These are phyloP conservation scores for Perccottus glenii DNA, from an alignment of 2,113 vertebrate genomes.

Conservation along the genomic window DNA sequence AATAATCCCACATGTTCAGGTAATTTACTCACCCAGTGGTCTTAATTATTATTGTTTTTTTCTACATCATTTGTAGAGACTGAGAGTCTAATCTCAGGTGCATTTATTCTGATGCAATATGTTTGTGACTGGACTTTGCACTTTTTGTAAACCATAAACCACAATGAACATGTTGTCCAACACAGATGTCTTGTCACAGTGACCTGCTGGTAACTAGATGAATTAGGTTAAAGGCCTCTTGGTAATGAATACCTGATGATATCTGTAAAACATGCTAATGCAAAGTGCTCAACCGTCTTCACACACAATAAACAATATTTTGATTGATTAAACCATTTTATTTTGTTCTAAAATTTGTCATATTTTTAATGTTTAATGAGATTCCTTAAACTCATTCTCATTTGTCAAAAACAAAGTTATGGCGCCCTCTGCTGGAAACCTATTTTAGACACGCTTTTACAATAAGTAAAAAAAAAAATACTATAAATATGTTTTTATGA, in stretches of 20 bases:
- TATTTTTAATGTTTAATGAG: background rate
- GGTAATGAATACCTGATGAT: too few species aligned
- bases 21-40: too few species aligned
- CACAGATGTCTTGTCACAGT: background rate
- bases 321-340: background rate
- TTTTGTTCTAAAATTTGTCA: background rate
- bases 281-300: too few species aligned
- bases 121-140: constrained; percentile 9
- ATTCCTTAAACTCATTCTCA: background rate
- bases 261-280: too few species aligned
- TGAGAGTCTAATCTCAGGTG: too few species aligned
- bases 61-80: too few species aligned
- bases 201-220: background rate
- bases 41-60: too few species aligned
- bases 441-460: background rate
- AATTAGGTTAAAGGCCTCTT: background rate
- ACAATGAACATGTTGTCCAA: constrained; percentile 6
- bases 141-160: background rate
- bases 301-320: background rate
- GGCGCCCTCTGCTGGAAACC: constrained; percentile 45
- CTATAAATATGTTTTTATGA: background rate
- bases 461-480: background rate
- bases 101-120: too few species aligned
- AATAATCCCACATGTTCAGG: too few species aligned
- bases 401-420: background rate